phyloP scores from a whole-genome alignment of 2,888 invertebrate genomes.

The Eupeodes luniger region DNA sequence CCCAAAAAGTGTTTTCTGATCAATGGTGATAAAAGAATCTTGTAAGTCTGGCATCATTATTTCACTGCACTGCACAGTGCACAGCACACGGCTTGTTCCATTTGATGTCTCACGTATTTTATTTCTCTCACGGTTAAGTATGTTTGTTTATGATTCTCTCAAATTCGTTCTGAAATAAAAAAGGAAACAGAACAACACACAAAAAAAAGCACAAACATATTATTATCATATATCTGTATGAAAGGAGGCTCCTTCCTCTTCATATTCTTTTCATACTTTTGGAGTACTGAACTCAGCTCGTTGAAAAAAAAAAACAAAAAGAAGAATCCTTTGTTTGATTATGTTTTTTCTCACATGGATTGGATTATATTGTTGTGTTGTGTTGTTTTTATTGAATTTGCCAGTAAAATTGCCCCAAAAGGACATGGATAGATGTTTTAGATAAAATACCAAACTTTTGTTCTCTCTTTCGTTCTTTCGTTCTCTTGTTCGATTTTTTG shows the following conservation, averaged over 20 bases:
- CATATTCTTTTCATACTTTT: neutral
- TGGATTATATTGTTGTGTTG: slow-evolving; percentile 58
- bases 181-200: slow-evolving; percentile 1
- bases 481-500: slow-evolving; percentile 18
- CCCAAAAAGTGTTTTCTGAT: neutral
- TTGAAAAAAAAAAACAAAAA: slow-evolving; percentile 28
- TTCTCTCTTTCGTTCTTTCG: slow-evolving; percentile 40
- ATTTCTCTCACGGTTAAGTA: slow-evolving; percentile 51
- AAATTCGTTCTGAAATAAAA: slow-evolving; percentile 25
- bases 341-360: slow-evolving; percentile 40
- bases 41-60: slow-evolving; percentile 6
- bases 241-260: slow-evolving; percentile 10
- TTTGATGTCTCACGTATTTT: slow-evolving; percentile 22
- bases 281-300: slow-evolving; percentile 59
- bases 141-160: slow-evolving; percentile 43
- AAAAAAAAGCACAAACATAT: slow-evolving; percentile 17
- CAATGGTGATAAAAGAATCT: neutral
- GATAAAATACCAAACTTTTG: slow-evolving; percentile 51
- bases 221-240: neutral
- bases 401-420: slow-evolving; percentile 61
- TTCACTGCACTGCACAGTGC: neutral
- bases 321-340: slow-evolving; percentile 74
- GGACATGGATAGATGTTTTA: slow-evolving; percentile 38
- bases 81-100: too few species aligned
- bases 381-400: slow-evolving; percentile 51